Evolutionary conservation across 37 sponge, comb jelly and placozoan species (phyloP), one percentile per base, ranked within the genome.

Genomic region (Spongilla lacustris): DNA sequence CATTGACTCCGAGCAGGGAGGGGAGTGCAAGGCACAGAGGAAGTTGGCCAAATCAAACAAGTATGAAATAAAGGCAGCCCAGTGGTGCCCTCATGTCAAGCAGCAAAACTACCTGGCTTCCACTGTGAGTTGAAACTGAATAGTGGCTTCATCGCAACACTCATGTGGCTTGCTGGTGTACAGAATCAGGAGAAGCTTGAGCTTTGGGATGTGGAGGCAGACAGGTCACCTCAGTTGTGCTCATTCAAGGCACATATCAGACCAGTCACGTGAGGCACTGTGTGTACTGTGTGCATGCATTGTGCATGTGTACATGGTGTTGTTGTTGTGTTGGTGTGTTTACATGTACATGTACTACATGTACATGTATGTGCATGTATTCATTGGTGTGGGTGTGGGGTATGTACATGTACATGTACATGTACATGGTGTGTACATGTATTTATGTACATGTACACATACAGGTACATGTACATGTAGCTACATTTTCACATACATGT

Each of bases 101-200:
- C 79, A 86, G n/a, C 71, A 75, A 3, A 49, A 90, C 48, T 26
- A 83, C n/a, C 75, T 94, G 22, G 95, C 85, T 66, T 94, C 95
- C 29, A 82, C 91, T 29, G 93, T 93, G 67, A 92, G 89, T 72
- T 27, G 22, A 26, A 25, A 31, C n/a, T n/a, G n/a, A n/a, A n/a
- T n/a, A n/a, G n/a, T n/a, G n/a, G n/a, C n/a, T n/a, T n/a, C n/a
- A n/a, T n/a, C n/a, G n/a, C n/a, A n/a, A n/a, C n/a, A n/a, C n/a
- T n/a, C n/a, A n/a, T n/a, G n/a, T n/a, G n/a, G 29, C 23, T 2
- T 68, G 30, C n/a, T 72, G 0, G 8, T 32, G 2, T 48, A 35
- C 87, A 95, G 96, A 84, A 82, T 30, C 93, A 92, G 73, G 84
- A 93, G 74, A 93, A 95, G 76, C 66, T 95, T 6, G 94, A 95